These are phyloP conservation scores for Desmodus rotundus DNA, from an alignment of 2,113 vertebrate genomes.

Conservation along the genomic window DNA sequence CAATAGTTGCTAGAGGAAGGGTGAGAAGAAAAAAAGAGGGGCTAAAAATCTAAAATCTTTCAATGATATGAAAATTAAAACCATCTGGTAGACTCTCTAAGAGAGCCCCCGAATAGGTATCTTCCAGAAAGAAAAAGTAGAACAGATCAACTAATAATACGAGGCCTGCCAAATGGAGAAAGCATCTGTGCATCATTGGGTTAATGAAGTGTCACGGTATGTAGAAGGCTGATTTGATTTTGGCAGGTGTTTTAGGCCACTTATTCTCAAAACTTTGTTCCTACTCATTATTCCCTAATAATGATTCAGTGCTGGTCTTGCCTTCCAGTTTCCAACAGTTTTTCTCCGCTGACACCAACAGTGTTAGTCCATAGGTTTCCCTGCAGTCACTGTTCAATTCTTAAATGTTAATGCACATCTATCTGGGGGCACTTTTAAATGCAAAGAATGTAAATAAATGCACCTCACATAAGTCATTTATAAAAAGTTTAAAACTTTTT, in stretches of 20 bases:
- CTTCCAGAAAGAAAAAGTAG: neutral
- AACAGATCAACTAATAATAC: neutral
- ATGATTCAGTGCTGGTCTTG: neutral
- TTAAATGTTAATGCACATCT: constrained; percentile 32
- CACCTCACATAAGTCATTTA: neutral
- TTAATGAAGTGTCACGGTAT: neutral
- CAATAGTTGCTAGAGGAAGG: neutral
- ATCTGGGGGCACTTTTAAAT: neutral
- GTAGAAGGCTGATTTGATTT: neutral
- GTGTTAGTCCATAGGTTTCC: neutral
- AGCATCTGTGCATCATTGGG: neutral
- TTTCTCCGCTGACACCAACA: neutral
- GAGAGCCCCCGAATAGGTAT: neutral
- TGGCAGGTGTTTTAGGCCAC: neutral
- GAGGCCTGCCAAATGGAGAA: neutral
- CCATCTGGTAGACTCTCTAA: neutral
- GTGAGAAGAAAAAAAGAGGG: neutral
- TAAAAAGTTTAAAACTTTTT: constrained; percentile 4
- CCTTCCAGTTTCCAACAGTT: neutral
- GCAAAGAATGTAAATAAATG: neutral
- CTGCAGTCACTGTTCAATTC: neutral
- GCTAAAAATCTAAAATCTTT: neutral
- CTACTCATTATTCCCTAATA: neutral
- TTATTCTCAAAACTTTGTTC: neutral
- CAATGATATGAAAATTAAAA: neutral